These are phyloP conservation scores for Triplophysa bombifrons DNA, from an alignment of 2,797 vertebrate genomes.

Conservation along the genomic window DNA sequence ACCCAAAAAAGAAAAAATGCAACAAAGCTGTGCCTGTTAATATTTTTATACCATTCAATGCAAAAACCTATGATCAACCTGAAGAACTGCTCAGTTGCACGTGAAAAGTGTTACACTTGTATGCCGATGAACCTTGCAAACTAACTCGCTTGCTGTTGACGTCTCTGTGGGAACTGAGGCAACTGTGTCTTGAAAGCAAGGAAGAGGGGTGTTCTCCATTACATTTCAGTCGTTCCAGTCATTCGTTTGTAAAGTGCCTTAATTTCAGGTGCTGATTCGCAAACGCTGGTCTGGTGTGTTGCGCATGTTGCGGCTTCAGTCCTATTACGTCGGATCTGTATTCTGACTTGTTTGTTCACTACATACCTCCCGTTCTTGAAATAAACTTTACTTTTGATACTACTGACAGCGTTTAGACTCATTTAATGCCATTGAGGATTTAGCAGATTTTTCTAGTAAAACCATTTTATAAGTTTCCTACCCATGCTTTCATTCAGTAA, in stretches of 20 bases:
- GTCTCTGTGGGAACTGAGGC: conserved; percentile 66
- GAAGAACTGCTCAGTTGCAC: not conserved
- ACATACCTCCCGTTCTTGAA: conserved; percentile 74
- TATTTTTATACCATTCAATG: conserved; percentile 30
- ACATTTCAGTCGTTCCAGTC: conserved; percentile 39
- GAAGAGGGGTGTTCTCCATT: conserved; percentile 62
- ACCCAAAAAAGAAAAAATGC: not conserved
- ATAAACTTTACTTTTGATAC: conserved; percentile 77
- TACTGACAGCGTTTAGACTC: not conserved
- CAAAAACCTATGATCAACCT: not conserved
- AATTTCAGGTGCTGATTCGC: conserved; percentile 64
- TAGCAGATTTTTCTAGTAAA: not conserved
- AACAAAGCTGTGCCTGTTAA: conserved; percentile 37
- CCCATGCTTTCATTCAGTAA: too few species aligned
- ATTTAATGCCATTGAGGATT: not conserved
- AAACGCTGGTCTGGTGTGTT: conserved; percentile 54
- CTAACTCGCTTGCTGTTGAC: conserved; percentile 62
- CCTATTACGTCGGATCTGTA: conserved; percentile 54
- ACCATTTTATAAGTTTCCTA: not conserved
- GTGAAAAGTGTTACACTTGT: not conserved
- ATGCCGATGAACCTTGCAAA: conserved; percentile 67
- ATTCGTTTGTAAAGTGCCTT: conserved; percentile 75
- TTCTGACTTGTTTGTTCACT: conserved; percentile 75
- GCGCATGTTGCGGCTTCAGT: conserved; percentile 46
- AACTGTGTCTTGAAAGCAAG: conserved; percentile 31